A percentile compares a stretch with the other conserved stretches of the same genome.
These are phyloP conservation scores for Neotragus moschatus DNA, from an alignment of 2,113 vertebrate species.

Conservation along the genomic window DNA sequence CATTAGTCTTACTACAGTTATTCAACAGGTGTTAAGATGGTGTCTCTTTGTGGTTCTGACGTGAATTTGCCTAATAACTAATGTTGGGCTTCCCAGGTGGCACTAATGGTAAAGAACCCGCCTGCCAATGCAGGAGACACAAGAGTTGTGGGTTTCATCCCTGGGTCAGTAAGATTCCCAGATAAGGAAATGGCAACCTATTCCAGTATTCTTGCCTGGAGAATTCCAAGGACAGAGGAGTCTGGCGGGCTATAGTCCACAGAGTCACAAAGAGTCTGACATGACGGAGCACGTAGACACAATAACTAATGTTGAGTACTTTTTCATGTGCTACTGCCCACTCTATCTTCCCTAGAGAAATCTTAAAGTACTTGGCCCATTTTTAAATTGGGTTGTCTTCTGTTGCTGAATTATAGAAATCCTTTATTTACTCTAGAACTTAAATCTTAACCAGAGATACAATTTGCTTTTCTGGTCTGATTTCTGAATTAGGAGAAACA, in stretches of 20 bases:
- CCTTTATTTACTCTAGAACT: neutral
- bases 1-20: neutral
- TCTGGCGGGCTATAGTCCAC: neutral
- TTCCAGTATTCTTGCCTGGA: neutral
- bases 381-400: neutral
- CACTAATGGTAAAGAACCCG: neutral
- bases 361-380: neutral
- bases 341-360: neutral
- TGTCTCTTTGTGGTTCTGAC: neutral
- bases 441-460: neutral
- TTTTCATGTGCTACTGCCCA: neutral
- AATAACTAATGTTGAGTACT: neutral
- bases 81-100: neutral
- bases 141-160: neutral
- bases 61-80: neutral
- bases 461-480: neutral
- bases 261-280: neutral
- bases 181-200: neutral
- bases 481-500: neutral
- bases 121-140: neutral
- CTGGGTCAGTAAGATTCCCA: neutral
- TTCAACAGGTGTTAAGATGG: neutral
- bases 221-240: neutral
- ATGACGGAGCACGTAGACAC: neutral
- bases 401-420: neutral